Percentiles rank a stretch among this genome's conserved stretches.
Evolutionary conservation across 2,113 vertebrate species (phyloP).

Genomic region (Cephalopholis sonnerati): DNA sequence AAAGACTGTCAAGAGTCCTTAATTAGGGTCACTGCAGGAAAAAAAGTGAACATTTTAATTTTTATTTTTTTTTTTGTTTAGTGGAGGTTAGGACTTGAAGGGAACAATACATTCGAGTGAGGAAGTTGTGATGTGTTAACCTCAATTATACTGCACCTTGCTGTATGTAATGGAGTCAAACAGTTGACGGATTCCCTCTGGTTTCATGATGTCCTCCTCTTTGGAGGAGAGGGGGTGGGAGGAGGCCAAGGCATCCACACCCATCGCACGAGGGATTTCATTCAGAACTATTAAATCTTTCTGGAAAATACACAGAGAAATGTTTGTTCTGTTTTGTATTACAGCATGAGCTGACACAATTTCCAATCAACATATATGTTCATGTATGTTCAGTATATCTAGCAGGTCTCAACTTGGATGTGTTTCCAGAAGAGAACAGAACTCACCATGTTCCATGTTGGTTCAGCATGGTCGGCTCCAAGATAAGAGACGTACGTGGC

Average conservation of each 20-base stretch:
- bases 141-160: slow-evolving; percentile 84
- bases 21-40: background rate
- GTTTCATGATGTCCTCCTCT: slow-evolving; percentile 83
- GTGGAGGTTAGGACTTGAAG: too few species aligned
- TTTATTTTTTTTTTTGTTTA: background rate
- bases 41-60: background rate
- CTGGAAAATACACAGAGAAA: slow-evolving; percentile 70
- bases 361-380: background rate
- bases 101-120: background rate
- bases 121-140: background rate
- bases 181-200: slow-evolving; percentile 86
- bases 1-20: background rate
- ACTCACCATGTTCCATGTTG: slow-evolving; percentile 87
- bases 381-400: background rate
- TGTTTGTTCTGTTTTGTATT: background rate
- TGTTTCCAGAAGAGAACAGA: background rate
- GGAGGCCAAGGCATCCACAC: slow-evolving; percentile 82
- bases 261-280: slow-evolving; percentile 86
- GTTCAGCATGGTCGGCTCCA: slow-evolving; percentile 81
- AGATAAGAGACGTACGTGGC: slow-evolving; percentile 92
- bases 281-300: slow-evolving; percentile 89
- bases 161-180: slow-evolving; percentile 92
- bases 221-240: slow-evolving; percentile 89
- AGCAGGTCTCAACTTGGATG: background rate
- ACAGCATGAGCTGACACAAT: background rate